These are phyloP conservation scores for Shargacucullia verbasci DNA, from an alignment of 2,888 invertebrate species.

Conservation along the genomic window DNA sequence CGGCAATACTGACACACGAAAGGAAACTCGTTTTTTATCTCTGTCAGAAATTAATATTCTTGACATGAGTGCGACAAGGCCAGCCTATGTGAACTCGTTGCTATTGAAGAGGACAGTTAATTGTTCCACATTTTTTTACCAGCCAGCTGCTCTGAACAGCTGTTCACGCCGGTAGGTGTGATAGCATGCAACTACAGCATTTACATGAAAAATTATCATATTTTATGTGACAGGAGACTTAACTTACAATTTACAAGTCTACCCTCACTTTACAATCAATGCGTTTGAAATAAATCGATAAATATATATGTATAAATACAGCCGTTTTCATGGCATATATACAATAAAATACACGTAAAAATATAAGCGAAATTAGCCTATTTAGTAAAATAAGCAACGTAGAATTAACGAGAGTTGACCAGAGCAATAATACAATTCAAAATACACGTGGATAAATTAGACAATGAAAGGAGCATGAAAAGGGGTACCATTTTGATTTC, in stretches of 20 bases:
- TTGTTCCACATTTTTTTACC: slow-evolving; percentile 84
- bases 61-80: slow-evolving; percentile 73
- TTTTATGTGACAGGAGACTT: neutral
- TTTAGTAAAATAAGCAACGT: neutral
- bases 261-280: neutral
- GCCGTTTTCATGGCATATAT: no score
- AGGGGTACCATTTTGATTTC: slow-evolving; percentile 88
- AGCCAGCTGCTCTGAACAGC: slow-evolving; percentile 87
- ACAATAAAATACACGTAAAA: slow-evolving; percentile 2
- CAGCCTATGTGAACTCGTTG: slow-evolving; percentile 62
- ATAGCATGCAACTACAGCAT: slow-evolving; percentile 34
- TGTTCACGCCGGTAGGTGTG: slow-evolving; percentile 81
- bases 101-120: slow-evolving; percentile 79
- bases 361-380: neutral
- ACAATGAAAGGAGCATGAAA: slow-evolving; percentile 73
- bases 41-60: slow-evolving; percentile 58
- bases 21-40: slow-evolving; percentile 55
- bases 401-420: neutral
- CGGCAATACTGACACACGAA: slow-evolving; percentile 18
- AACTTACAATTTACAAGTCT: neutral
- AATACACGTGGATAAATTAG: slow-evolving; percentile 67
- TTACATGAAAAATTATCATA: neutral
- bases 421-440: slow-evolving; percentile 15
- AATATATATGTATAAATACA: neutral
- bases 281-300: slow-evolving; percentile 31